Evolutionary conservation across 2,888 invertebrate genomes (phyloP), one percentile per base, ranked within the genome.

Genomic region (Dryadula phaetusa): DNA sequence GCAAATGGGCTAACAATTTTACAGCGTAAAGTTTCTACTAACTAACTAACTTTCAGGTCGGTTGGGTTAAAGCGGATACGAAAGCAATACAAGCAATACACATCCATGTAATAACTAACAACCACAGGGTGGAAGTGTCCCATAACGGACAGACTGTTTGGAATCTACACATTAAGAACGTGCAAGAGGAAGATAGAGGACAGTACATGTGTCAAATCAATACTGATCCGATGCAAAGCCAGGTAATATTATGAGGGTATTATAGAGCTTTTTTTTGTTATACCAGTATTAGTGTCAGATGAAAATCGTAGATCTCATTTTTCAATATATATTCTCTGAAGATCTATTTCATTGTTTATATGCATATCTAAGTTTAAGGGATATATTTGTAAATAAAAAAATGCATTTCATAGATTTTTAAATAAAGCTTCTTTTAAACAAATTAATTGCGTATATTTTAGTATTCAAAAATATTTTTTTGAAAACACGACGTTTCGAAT

Each of bases 181-280:
- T 97, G 2, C 96, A 97, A 79, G 96, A 96, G 82, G 97, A 97
- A 81, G 98, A 98, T 87, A 94, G 95, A 58, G 98, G 98, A 34
- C 95, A 96, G 76, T 98, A 98, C 90, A 98, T 98, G 97, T 98
- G 98, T 88, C 98, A 98, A 92, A 95, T 98, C 80, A 98, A 98
- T 92, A 98, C 98, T 20, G 97, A 97, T 88, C 98, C 98, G 0
- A 98, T 98, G 98, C 96, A 97, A 88, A 97, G 97, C 86, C 98
- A 98, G 95, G 97, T 98, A 91, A 79, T 79, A 75, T 62, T 42
- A 61, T 64, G 53, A 37, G 2, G 1, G 6, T 3, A 1, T 37
- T 37, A 32, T 32, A 32, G 8, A 7, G 32, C 4, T 7, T n/a
- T n/a, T n/a, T n/a, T n/a, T n/a, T n/a, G n/a, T n/a, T n/a, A n/a